Evolutionary conservation across 2,113 vertebrate species (phyloP).

Genomic region (Hucho hucho): DNA sequence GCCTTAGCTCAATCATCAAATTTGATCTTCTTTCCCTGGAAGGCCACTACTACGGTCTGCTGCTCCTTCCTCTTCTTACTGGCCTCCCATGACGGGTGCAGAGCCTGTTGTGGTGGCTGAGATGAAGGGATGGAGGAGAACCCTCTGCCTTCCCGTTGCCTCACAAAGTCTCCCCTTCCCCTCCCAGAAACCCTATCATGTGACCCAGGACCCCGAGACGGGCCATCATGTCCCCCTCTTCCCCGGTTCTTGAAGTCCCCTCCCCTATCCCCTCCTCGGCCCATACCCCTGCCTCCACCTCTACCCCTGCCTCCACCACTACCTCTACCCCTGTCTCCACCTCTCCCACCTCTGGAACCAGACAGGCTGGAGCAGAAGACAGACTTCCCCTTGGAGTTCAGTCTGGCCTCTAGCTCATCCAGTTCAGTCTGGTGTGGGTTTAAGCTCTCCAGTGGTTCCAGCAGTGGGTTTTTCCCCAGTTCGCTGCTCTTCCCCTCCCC

Average conservation of each 20-base stretch:
- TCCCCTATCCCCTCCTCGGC: slow-evolving; percentile 27
- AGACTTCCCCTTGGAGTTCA: slow-evolving; percentile 73
- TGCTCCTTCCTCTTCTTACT: slow-evolving; percentile 89
- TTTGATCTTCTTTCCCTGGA: slow-evolving; percentile 94
- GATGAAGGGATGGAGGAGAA: slow-evolving; percentile 36
- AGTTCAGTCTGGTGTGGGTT: slow-evolving; percentile 41
- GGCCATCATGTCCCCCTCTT: not conserved
- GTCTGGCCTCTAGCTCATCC: slow-evolving; percentile 49
- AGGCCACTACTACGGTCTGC: slow-evolving; percentile 84
- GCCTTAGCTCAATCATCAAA: slow-evolving; percentile 78
- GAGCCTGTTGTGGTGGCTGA: slow-evolving; percentile 61
- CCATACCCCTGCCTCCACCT: slow-evolving; percentile 26
- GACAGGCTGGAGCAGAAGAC: slow-evolving; percentile 84
- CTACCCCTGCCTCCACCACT: slow-evolving; percentile 12
- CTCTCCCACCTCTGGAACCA: slow-evolving; percentile 18
- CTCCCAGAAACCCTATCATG: not conserved
- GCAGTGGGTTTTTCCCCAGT: slow-evolving; percentile 2
- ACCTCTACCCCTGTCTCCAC: not conserved
- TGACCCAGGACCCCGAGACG: not conserved
- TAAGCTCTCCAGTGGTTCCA: not conserved
- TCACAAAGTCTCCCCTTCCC: not conserved
- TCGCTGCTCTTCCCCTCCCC: slow-evolving; percentile 28
- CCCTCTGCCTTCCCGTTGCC: not conserved
- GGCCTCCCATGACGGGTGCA: slow-evolving; percentile 98
- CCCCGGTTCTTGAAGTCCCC: not conserved